Conservation (phyloP, 1,140 invertebrate species). For the Proctacanthus coquilletti region DNA sequence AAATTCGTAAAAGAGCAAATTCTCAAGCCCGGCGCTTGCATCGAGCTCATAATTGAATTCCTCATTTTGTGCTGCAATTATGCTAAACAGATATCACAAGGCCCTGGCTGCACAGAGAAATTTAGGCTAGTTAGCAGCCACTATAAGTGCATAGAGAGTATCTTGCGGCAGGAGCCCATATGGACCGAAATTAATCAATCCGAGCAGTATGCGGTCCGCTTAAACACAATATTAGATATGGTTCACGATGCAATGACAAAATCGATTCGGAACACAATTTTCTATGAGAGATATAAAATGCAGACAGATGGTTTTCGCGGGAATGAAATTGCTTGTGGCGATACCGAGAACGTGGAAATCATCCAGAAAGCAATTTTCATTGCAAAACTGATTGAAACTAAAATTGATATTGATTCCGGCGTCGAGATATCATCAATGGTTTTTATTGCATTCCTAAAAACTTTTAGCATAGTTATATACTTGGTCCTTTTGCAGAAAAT, state of each 20-base stretch:
- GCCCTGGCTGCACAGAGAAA: no score
- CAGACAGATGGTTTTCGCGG: conserved; percentile 1
- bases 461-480: conserved; percentile 2
- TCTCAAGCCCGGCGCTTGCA: no score
- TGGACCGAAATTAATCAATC: conserved; percentile 3
- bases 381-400: conserved; percentile 28
- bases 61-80: no score
- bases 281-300: conserved; percentile 20
- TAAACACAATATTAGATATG: conserved; percentile 13
- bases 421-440: neutral
- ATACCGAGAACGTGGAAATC: no score
- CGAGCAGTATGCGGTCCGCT: neutral
- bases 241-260: conserved; percentile 11
- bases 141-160: neutral
- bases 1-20: conserved; percentile 24
- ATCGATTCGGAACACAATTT: conserved; percentile 20
- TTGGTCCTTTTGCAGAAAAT: conserved; percentile 5
- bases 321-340: neutral
- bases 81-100: no score
- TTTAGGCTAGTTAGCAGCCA: neutral
- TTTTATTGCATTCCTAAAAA: conserved; percentile 1
- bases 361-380: conserved; percentile 22
- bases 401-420: conserved; percentile 17
- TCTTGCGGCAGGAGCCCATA: neutral
- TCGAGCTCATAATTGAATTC: no score